phyloP scores from a whole-genome alignment of 2,888 invertebrate species.

The Cerastis rubricosa region DNA sequence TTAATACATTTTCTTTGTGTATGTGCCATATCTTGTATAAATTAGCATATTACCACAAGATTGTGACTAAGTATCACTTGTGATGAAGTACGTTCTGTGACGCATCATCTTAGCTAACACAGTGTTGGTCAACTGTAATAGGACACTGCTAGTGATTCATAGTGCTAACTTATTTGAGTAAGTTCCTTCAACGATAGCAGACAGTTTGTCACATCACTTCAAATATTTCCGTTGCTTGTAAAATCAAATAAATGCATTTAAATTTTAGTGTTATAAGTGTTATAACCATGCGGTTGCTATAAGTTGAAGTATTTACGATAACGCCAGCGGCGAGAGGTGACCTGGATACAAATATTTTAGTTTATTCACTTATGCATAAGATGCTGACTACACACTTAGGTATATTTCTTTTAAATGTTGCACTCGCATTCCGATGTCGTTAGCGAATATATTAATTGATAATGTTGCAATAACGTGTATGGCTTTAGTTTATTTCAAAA shows the following conservation, averaged over 20 bases:
- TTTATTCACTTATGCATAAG: constrained; percentile 44
- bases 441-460: constrained; percentile 32
- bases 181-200: constrained; percentile 70
- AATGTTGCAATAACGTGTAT: constrained; percentile 21
- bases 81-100: constrained; percentile 76
- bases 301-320: constrained; percentile 59
- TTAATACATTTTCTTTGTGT: constrained; percentile 36
- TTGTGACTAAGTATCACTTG: constrained; percentile 71
- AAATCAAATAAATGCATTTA: constrained; percentile 51
- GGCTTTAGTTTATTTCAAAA: constrained; percentile 16
- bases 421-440: constrained; percentile 40
- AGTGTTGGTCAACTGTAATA: constrained; percentile 83
- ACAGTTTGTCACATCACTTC: constrained; percentile 52
- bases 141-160: constrained; percentile 82
- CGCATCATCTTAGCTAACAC: constrained; percentile 81
- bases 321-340: constrained; percentile 54
- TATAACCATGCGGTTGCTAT: constrained; percentile 47
- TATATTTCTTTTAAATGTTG: constrained; percentile 49
- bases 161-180: constrained; percentile 69
- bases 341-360: constrained; percentile 62
- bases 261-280: constrained; percentile 53
- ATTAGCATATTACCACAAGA: constrained; percentile 56
- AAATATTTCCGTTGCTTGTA: constrained; percentile 43
- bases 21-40: constrained; percentile 22
- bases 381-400: constrained; percentile 57